Evolutionary conservation across 2,888 invertebrate genomes (phyloP).

Genomic region (Tuberolachnus salignus): DNA sequence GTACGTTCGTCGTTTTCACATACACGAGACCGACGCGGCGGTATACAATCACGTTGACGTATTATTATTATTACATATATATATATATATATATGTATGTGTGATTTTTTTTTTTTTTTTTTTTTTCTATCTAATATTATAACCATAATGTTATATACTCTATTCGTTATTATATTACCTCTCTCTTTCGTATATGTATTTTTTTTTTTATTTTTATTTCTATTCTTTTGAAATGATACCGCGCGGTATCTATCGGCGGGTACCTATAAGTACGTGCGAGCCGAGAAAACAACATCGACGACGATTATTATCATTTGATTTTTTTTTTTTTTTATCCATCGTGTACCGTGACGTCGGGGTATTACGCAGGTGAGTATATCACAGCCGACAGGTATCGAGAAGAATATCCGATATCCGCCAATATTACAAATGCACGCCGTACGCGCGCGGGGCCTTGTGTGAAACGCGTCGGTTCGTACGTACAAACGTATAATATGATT

Average conservation of each 20-base stretch:
- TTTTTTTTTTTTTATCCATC: constrained; percentile 38
- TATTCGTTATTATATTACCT: constrained; percentile 26
- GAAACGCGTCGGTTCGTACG: not conserved
- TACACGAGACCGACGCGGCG: no score
- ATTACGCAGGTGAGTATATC: no score
- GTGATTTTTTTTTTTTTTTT: no score
- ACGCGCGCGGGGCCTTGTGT: not conserved
- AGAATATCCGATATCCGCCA: not conserved
- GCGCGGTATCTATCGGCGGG: not conserved
- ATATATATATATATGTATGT: not conserved
- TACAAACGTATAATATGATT: not conserved
- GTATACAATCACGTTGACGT: not conserved
- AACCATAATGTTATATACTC: constrained; percentile 8
- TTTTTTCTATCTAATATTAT: no score
- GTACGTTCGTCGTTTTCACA: not conserved
- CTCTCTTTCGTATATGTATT: constrained; percentile 8
- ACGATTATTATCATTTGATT: constrained; percentile 38
- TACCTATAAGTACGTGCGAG: constrained; percentile 25
- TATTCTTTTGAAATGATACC: constrained; percentile 31
- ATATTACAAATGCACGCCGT: no score
- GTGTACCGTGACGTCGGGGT: constrained; percentile 24
- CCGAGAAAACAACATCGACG: constrained; percentile 3
- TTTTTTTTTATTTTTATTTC: not conserved
- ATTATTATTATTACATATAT: constrained; percentile 33
- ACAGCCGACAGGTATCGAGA: not conserved